Percentiles rank a stretch among this genome's conserved stretches.
Conservation (phyloP, 2,113 vertebrate genomes). For the Melozone crissalis region DNA sequence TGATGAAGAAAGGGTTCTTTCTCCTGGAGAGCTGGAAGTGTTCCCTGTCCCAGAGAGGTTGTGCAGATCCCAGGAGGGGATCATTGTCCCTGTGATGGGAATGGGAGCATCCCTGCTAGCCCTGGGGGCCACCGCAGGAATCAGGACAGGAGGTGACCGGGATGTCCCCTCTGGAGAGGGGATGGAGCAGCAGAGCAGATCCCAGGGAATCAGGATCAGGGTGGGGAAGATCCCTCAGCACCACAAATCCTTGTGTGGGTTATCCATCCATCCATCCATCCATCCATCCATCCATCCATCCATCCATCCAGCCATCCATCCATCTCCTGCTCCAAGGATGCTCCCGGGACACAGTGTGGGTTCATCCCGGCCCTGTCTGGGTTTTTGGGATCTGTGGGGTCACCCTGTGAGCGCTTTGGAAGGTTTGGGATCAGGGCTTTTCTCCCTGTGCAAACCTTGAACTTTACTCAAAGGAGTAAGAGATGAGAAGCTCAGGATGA, state of each 20-base stretch:
- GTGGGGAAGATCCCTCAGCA: neutral
- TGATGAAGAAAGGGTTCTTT: neutral
- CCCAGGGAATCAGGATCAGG: fast-evolving
- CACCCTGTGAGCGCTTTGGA: neutral
- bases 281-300: neutral
- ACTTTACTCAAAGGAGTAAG: neutral
- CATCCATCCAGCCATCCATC: neutral
- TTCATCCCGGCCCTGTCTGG: neutral
- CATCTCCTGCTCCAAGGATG: neutral
- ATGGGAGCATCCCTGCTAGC: fast-evolving
- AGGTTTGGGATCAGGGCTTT: neutral
- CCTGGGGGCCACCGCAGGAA: neutral
- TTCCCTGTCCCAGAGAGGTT: neutral
- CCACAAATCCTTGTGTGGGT: fast-evolving
- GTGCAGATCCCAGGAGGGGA: neutral
- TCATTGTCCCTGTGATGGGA: fast-evolving
- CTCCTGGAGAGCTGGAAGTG: neutral
- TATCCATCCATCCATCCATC: neutral
- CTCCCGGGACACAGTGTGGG: fast-evolving
- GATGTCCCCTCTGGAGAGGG: neutral
- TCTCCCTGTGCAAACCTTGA: fast-evolving
- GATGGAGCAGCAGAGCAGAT: neutral
- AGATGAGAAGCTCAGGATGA: neutral
- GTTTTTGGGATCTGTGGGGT: neutral
- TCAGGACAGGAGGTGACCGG: neutral